phyloP scores from a whole-genome alignment of 2,888 invertebrate species.

The Plagodis pulveraria region DNA sequence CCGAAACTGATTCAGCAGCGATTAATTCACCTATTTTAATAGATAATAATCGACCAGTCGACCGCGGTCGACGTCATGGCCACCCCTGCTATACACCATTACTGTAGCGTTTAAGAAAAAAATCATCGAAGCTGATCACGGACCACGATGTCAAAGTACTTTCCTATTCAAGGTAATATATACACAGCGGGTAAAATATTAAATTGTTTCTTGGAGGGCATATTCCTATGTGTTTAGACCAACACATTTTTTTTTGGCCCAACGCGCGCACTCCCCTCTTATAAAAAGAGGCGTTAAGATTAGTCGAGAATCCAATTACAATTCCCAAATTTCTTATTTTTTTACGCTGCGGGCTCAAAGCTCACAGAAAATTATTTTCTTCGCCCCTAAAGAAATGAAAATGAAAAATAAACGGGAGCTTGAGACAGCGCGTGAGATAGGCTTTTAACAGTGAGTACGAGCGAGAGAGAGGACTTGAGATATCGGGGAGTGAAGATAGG shows the following conservation, averaged over 20 bases:
- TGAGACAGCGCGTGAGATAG: conserved; percentile 47
- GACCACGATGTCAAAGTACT: no score
- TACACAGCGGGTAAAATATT: no score
- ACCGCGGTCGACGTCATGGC: no score
- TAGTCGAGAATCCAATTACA: conserved; percentile 82
- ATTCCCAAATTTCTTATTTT: conserved; percentile 79
- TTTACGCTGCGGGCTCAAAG: conserved; percentile 79
- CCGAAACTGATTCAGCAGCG: no score
- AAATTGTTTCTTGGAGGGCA: no score
- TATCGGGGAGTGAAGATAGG: conserved; percentile 43
- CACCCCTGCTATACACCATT: no score
- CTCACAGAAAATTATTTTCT: conserved; percentile 83
- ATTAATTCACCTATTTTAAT: no score
- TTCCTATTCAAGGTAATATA: no score
- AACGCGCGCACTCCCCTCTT: conserved; percentile 65
- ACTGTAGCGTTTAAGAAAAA: no score
- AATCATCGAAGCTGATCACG: no score
- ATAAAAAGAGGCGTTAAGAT: conserved; percentile 72
- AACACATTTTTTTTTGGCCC: conserved; percentile 25
- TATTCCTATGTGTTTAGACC: no score
- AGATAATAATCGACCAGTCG: no score
- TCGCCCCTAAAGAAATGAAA: conserved; percentile 79
- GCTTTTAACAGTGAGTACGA: conserved; percentile 42
- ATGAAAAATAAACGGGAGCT: conserved; percentile 79
- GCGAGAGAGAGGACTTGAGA: conserved; percentile 43